These are phyloP conservation scores for Apotomis betuletana DNA, from an alignment of 2,888 invertebrate species.

Conservation along the genomic window DNA sequence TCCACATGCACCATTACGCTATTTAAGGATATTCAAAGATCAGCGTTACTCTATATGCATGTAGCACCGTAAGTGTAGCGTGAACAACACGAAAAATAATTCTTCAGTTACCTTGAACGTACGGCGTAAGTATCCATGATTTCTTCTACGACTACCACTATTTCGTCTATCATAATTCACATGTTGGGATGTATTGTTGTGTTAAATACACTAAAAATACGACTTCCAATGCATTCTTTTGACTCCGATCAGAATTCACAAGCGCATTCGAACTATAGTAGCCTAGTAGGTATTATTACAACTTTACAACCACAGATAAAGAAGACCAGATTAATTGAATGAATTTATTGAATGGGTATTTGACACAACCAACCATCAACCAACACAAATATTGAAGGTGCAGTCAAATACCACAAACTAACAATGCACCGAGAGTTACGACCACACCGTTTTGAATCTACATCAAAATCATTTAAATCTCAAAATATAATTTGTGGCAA, in stretches of 20 bases:
- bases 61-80: background rate
- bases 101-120: background rate
- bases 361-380: no score
- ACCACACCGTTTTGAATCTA: no score
- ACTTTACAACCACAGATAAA: background rate
- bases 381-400: background rate
- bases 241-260: no score
- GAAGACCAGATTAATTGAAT: background rate
- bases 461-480: no score
- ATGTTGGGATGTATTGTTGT: background rate
- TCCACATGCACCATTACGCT: slow-evolving; percentile 48
- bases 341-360: background rate
- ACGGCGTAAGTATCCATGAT: background rate
- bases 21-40: background rate
- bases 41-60: background rate
- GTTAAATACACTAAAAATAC: no score
- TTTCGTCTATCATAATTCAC: background rate
- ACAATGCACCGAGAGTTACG: background rate
- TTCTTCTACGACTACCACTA: background rate
- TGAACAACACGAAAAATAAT: slow-evolving; percentile 11
- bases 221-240: no score
- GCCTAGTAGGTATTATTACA: no score
- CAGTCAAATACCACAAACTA: background rate
- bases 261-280: no score
- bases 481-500: no score